These are phyloP conservation scores for Ptilodon capucinus DNA, from an alignment of 2,888 invertebrate genomes.

Conservation along the genomic window DNA sequence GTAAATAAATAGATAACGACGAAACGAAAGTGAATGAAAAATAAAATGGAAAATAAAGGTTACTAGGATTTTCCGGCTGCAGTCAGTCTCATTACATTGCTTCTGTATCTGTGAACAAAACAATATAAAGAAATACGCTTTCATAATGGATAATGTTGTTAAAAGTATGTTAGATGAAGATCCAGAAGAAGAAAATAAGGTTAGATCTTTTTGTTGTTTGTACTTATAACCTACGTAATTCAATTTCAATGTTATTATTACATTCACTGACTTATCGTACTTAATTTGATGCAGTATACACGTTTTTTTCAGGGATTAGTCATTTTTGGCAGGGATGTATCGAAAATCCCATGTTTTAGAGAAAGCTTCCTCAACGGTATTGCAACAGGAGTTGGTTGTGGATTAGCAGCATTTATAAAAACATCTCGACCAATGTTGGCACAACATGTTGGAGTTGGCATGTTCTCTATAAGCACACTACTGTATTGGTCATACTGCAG, in stretches of 20 bases:
- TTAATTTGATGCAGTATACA: background rate
- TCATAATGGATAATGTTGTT: slow-evolving; percentile 64
- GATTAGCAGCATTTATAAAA: slow-evolving; percentile 87
- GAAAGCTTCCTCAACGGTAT: slow-evolving; percentile 90
- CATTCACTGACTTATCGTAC: no score
- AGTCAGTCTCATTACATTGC: no score
- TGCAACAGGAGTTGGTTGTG: slow-evolving; percentile 85
- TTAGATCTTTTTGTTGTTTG: slow-evolving; percentile 4
- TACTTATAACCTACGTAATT: no score
- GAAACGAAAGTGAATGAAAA: no score
- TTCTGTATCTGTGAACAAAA: no score
- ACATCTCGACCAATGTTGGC: slow-evolving; percentile 86
- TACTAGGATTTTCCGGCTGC: no score
- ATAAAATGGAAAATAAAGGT: no score
- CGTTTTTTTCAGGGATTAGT: slow-evolving; percentile 74
- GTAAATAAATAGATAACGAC: no score
- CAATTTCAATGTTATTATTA: no score
- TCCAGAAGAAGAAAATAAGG: slow-evolving; percentile 47
- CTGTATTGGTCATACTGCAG: slow-evolving; percentile 88
- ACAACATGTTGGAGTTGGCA: slow-evolving; percentile 85
- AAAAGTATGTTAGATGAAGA: slow-evolving; percentile 72
- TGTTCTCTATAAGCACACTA: slow-evolving; percentile 85
- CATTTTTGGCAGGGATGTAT: slow-evolving; percentile 87
- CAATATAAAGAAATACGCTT: background rate
- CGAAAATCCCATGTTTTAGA: slow-evolving; percentile 91